Evolutionary conservation across 2,797 vertebrate species (phyloP).

Genomic region (Leptoclinus maculatus): DNA sequence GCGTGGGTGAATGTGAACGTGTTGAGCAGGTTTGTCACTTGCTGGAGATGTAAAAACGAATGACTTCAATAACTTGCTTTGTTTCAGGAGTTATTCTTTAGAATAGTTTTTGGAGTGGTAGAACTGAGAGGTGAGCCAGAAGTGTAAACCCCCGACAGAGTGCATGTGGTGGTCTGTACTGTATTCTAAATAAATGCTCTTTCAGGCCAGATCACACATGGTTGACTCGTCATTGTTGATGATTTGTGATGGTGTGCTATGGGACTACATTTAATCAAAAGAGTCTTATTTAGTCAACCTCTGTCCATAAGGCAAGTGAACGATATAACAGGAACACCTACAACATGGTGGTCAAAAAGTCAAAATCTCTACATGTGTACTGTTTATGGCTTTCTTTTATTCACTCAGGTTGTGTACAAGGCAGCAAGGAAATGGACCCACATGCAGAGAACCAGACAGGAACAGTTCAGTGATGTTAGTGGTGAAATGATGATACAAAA

Average conservation of each 20-base stretch:
- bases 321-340: neutral
- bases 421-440: neutral
- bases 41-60: neutral
- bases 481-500: neutral
- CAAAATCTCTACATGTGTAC: neutral
- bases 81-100: neutral
- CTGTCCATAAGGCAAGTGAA: neutral
- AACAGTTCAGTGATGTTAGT: neutral
- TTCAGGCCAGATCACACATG: neutral
- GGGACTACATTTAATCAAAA: neutral
- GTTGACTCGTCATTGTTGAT: neutral
- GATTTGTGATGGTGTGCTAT: neutral
- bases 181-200: constrained; percentile 2
- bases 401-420: neutral
- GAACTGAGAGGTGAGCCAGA: neutral
- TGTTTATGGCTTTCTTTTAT: neutral
- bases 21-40: neutral
- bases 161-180: constrained; percentile 1
- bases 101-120: neutral
- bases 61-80: neutral
- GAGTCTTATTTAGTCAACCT: neutral
- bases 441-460: neutral
- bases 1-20: neutral
- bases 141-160: neutral
- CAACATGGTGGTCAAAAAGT: neutral